Evolutionary conservation across 2,797 vertebrate genomes (phyloP).

Genomic region (Lepilemur ruficaudatus): DNA sequence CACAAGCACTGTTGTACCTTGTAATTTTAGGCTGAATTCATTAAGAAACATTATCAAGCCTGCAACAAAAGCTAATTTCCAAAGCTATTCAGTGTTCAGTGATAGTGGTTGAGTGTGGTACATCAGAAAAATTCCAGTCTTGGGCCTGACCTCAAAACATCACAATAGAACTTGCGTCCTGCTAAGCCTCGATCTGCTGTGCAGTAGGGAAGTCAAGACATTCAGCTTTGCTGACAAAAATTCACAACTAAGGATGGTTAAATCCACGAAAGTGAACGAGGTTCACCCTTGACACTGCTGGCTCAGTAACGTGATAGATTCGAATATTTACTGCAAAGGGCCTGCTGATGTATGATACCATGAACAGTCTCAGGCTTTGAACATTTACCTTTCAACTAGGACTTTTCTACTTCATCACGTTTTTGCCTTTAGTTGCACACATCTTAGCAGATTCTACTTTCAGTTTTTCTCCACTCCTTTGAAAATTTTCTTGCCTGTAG

Average conservation of each 20-base stretch:
- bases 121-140: not conserved
- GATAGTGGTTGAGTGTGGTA: not conserved
- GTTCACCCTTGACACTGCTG: not conserved
- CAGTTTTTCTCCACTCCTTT: not conserved
- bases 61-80: not conserved
- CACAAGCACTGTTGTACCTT: not conserved
- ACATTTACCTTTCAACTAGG: not conserved
- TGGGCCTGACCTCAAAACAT: not conserved
- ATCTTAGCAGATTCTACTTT: not conserved
- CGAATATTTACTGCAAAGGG: not conserved
- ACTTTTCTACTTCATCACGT: not conserved
- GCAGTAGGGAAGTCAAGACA: not conserved
- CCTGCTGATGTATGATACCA: not conserved
- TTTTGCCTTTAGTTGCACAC: not conserved
- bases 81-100: not conserved
- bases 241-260: not conserved
- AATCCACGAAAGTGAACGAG: not conserved
- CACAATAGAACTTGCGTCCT: not conserved
- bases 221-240: not conserved
- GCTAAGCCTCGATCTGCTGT: not conserved
- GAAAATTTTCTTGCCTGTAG: not conserved
- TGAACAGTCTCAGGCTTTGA: not conserved
- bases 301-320: not conserved
- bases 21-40: not conserved
- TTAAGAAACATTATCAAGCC: not conserved